These are phyloP conservation scores for Diachrysia chrysitis DNA, from an alignment of 2,888 invertebrate species.

Conservation along the genomic window DNA sequence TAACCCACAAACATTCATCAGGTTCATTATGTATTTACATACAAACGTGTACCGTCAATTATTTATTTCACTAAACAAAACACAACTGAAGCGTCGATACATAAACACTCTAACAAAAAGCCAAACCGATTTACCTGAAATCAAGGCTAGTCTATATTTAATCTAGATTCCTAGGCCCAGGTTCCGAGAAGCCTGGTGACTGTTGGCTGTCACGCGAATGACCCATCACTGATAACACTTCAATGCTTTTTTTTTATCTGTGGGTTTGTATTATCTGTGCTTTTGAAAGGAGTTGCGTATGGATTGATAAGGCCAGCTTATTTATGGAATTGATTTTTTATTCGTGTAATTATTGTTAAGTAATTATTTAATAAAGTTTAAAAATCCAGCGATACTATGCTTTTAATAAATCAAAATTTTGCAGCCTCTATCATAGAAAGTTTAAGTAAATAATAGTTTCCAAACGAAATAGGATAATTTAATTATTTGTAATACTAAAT, in stretches of 20 bases:
- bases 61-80: too few relatives aligned
- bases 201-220: slow-evolving; percentile 63
- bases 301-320: neutral
- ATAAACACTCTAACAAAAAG: slow-evolving; percentile 13
- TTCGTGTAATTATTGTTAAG: neutral
- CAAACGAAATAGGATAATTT: too few relatives aligned
- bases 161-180: slow-evolving; percentile 40
- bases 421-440: too few relatives aligned
- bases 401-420: too few relatives aligned
- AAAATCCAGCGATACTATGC: too few relatives aligned
- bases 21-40: too few relatives aligned
- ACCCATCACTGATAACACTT: slow-evolving; percentile 57
- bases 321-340: neutral
- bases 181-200: slow-evolving; percentile 60
- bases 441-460: too few relatives aligned
- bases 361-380: too few relatives aligned
- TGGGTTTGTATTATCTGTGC: slow-evolving; percentile 23
- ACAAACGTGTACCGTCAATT: too few relatives aligned
- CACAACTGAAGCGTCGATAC: too few relatives aligned
- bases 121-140: slow-evolving; percentile 24
- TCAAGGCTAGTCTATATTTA: slow-evolving; percentile 35
- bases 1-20: too few relatives aligned
- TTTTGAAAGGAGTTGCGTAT: neutral
- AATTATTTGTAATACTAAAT: too few relatives aligned
- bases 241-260: slow-evolving; percentile 25